Evolutionary conservation across 2,888 invertebrate genomes (phyloP).

Genomic region (Ptilodon capucinus): DNA sequence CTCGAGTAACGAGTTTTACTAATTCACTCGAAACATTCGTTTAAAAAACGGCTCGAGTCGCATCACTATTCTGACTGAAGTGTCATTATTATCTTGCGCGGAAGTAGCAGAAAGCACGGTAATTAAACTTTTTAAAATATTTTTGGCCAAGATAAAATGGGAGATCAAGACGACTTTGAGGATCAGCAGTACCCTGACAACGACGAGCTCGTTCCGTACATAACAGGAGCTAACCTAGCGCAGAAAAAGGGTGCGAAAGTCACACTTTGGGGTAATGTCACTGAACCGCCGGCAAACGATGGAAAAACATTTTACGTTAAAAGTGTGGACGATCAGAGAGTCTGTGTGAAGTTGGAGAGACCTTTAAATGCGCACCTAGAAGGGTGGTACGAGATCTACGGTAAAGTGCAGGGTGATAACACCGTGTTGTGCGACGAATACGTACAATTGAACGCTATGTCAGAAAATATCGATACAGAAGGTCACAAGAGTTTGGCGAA

Average conservation of each 20-base stretch:
- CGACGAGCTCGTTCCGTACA: slow-evolving; percentile 74
- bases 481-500: slow-evolving; percentile 70
- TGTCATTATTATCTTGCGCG: too few relatives aligned
- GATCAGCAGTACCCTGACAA: slow-evolving; percentile 76
- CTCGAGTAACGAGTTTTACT: too few relatives aligned
- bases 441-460: slow-evolving; percentile 63
- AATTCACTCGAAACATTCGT: too few relatives aligned
- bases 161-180: slow-evolving; percentile 72
- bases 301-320: slow-evolving; percentile 62
- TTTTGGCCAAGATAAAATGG: too few relatives aligned
- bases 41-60: too few relatives aligned
- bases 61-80: too few relatives aligned
- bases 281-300: slow-evolving; percentile 69
- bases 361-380: slow-evolving; percentile 69
- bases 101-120: too few relatives aligned
- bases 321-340: slow-evolving; percentile 74
- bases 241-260: slow-evolving; percentile 77
- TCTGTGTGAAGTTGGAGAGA: slow-evolving; percentile 62
- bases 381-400: slow-evolving; percentile 77
- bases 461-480: slow-evolving; percentile 68
- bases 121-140: too few relatives aligned
- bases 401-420: slow-evolving; percentile 68
- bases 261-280: slow-evolving; percentile 73
- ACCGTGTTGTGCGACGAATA: slow-evolving; percentile 73
- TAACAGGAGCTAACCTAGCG: slow-evolving; percentile 69